Percentiles rank a stretch among this genome's conserved stretches.
These are phyloP conservation scores for Saccostrea glomerata DNA, from an alignment of 1,140 invertebrate genomes.

Conservation along the genomic window DNA sequence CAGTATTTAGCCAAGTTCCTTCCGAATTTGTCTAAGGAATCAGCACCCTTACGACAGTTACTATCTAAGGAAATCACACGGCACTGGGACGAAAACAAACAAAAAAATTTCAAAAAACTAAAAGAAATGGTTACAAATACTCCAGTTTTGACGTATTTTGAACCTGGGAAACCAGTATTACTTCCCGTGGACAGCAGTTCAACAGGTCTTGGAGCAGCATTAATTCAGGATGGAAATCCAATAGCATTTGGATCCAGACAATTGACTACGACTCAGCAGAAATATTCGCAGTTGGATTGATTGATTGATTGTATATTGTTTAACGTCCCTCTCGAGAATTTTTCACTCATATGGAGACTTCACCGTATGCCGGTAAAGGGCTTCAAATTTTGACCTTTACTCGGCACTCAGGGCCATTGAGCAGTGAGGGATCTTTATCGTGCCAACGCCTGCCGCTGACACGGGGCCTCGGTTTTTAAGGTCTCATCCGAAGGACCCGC, in stretches of 20 bases:
- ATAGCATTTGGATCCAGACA: slow-evolving; percentile 78
- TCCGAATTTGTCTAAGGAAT: not conserved
- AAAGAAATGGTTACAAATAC: slow-evolving; percentile 27
- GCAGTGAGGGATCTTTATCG: too few species aligned
- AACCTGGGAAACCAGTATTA: slow-evolving; percentile 43
- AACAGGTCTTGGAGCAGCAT: slow-evolving; percentile 76
- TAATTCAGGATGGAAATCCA: slow-evolving; percentile 78
- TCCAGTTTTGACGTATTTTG: slow-evolving; percentile 45
- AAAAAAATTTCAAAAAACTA: slow-evolving; percentile 35
- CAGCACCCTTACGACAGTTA: not conserved
- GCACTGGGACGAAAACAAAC: not conserved
- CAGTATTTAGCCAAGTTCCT: slow-evolving; percentile 46
- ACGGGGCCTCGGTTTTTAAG: too few species aligned
- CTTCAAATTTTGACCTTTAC: too few species aligned
- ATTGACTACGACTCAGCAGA: slow-evolving; percentile 75
- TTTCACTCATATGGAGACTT: too few species aligned
- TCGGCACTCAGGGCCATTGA: too few species aligned
- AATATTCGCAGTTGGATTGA: slow-evolving; percentile 61
- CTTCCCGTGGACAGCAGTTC: slow-evolving; percentile 60
- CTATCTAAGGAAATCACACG: not conserved
- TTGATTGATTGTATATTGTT: too few species aligned
- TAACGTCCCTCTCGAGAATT: too few species aligned
- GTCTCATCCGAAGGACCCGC: too few species aligned
- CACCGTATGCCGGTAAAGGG: too few species aligned
- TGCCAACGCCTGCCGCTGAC: too few species aligned